phyloP scores from a whole-genome alignment of 2,113 vertebrate genomes.

The Passer montanus region DNA sequence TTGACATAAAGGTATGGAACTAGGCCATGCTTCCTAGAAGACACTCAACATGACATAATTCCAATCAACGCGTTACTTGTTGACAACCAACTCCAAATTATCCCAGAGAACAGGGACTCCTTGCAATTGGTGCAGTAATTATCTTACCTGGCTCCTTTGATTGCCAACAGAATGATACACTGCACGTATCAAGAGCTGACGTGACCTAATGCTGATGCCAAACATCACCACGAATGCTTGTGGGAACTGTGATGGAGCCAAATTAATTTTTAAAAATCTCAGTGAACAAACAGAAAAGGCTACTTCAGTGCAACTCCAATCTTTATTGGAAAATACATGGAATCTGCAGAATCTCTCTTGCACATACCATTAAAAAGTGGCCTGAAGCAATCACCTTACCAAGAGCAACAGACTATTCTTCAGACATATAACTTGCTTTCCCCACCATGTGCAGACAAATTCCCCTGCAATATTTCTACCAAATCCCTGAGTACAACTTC shows the following conservation, averaged over 20 bases:
- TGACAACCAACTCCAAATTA: neutral
- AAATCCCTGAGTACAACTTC: neutral
- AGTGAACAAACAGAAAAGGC: neutral
- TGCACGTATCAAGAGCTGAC: neutral
- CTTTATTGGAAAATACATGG: neutral
- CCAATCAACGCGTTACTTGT: fast-evolving
- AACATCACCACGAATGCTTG: neutral
- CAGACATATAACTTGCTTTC: neutral
- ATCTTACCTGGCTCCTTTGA: neutral
- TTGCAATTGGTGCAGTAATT: neutral
- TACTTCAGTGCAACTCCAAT: neutral
- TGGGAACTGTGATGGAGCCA: neutral
- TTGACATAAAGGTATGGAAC: neutral
- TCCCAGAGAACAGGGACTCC: neutral
- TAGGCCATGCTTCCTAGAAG: neutral
- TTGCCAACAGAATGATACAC: neutral
- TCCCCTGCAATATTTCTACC: neutral
- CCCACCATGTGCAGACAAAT: neutral
- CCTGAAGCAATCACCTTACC: neutral
- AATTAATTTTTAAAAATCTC: neutral
- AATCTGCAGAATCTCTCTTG: neutral
- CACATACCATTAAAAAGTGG: neutral
- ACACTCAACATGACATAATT: neutral
- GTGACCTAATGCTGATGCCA: neutral
- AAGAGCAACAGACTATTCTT: neutral